Conservation (phyloP, 2,797 vertebrate species). For the Macrochelys suwanniensis region DNA sequence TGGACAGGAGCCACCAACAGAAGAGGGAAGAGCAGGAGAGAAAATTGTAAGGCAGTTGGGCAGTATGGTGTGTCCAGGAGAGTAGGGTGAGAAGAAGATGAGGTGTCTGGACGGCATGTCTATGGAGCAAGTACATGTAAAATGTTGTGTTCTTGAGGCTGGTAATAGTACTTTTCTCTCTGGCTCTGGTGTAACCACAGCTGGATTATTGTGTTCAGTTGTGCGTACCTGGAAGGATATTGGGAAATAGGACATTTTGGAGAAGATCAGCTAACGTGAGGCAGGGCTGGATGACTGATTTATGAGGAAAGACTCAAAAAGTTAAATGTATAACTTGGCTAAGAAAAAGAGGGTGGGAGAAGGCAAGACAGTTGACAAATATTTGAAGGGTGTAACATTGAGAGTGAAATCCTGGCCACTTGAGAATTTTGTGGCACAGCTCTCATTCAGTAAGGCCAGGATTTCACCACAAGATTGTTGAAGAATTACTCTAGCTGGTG, state of each 20-base stretch:
- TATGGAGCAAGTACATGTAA: not conserved
- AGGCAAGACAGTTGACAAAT: not conserved
- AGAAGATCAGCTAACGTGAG: not conserved
- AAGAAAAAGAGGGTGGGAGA: not conserved
- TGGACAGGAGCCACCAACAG: not conserved
- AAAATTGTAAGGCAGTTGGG: not conserved
- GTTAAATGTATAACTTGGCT: not conserved
- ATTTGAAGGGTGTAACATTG: not conserved
- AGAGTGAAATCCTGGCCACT: not conserved
- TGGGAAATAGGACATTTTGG: not conserved
- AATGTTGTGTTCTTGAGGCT: not conserved
- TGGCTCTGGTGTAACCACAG: not conserved
- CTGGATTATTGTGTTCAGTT: not conserved
- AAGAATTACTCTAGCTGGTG: not conserved
- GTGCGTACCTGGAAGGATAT: not conserved
- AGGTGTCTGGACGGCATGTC: too few species aligned
- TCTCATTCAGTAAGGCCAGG: not conserved
- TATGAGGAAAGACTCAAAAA: not conserved
- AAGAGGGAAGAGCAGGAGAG: not conserved
- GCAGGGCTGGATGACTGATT: not conserved
- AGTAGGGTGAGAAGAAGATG: not conserved
- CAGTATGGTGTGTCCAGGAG: not conserved
- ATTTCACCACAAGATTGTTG: not conserved
- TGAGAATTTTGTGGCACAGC: not conserved
- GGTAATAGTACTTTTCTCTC: not conserved